Evolutionary conservation across 2,888 invertebrate species (phyloP), one percentile per base, ranked within the genome.

Genomic region (Trachelus troglodyta): DNA sequence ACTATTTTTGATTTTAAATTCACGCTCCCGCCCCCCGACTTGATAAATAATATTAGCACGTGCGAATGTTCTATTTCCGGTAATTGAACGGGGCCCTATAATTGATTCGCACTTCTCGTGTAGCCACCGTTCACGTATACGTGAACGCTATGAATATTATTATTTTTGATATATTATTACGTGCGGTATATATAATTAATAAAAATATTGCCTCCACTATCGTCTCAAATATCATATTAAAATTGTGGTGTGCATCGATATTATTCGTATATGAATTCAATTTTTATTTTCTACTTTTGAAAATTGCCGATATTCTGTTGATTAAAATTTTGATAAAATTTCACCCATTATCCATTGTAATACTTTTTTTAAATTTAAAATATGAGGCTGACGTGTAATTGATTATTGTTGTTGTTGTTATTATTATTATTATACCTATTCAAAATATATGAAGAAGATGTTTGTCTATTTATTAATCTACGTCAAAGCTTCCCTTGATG

Each of bases 21-120:
- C 37, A 35, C 12, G 2, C 56, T 79, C 74, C 74, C 81, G 80
- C 71, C 75, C 75, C 40, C 75, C 71, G 73, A 77, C 76, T 75
- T 82, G 80, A 87, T 85, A 86, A 87, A 86, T 87, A 84, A 85
- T 86, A 84, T 83, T 82, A 81, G 77, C 76, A 75, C 69, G 79
- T 73, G 74, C 73, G 77, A 81, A 80, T 76, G 79, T 83, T 83
- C 84, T 85, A 85, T 85, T 82, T 81, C 79, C 74, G 82, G 79
- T 83, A 83, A 85, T 82, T 79, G 79, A 80, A 77, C 56, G 56
- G 23, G 56, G 9, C 2, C 6, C 23, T 9, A 2, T 23, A 56
- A 56, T 56, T 56, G 9, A 56, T 23, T 23, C 23, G 9, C 23
- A 56, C 9, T 23, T 23, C 6, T 56, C 23, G 9, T 2, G 9